Percentiles rank a stretch among this genome's conserved stretches.
phyloP scores from a whole-genome alignment of 2,888 invertebrate genomes.

The Dynastes maya region DNA sequence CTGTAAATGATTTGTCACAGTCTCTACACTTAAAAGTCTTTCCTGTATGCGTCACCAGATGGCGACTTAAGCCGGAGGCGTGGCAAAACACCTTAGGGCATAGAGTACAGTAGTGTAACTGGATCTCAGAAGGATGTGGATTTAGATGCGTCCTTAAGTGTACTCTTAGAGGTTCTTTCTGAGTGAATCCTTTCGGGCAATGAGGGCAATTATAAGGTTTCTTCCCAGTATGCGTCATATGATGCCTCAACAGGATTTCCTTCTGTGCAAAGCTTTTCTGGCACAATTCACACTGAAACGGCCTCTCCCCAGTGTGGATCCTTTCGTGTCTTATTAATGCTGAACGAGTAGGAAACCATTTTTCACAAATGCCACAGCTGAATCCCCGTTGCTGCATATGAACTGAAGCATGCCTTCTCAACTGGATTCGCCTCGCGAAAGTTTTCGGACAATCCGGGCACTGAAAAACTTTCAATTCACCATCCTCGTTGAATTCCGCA shows the following conservation, averaged over 20 bases:
- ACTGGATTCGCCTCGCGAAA: slow-evolving; percentile 75
- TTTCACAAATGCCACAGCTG: slow-evolving; percentile 76
- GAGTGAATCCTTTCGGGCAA: slow-evolving; percentile 82
- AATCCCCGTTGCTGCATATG: slow-evolving; percentile 76
- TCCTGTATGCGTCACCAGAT: slow-evolving; percentile 78
- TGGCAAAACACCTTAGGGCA: slow-evolving; percentile 78
- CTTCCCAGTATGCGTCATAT: slow-evolving; percentile 75
- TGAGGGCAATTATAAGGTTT: slow-evolving; percentile 79
- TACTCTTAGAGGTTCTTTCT: slow-evolving; percentile 78
- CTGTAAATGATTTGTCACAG: slow-evolving; percentile 80
- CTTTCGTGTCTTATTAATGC: slow-evolving; percentile 81
- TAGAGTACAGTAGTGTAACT: slow-evolving; percentile 78
- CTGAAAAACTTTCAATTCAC: slow-evolving; percentile 72
- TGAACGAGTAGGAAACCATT: slow-evolving; percentile 79
- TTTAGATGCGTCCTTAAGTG: slow-evolving; percentile 77
- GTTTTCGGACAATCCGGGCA: slow-evolving; percentile 78
- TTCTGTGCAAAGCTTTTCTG: slow-evolving; percentile 82
- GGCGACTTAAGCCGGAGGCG: slow-evolving; percentile 79
- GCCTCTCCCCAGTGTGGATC: slow-evolving; percentile 78
- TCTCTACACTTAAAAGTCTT: slow-evolving; percentile 77
- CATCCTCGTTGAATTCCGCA: slow-evolving; percentile 64
- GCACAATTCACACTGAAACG: slow-evolving; percentile 74
- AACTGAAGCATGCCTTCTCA: slow-evolving; percentile 76
- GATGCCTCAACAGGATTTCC: slow-evolving; percentile 78
- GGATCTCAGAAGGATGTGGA: slow-evolving; percentile 74